A percentile compares a stretch with the other conserved stretches of the same genome.
Conservation (phyloP, 2,113 vertebrate genomes). For the Telmatochromis brichardi region DNA sequence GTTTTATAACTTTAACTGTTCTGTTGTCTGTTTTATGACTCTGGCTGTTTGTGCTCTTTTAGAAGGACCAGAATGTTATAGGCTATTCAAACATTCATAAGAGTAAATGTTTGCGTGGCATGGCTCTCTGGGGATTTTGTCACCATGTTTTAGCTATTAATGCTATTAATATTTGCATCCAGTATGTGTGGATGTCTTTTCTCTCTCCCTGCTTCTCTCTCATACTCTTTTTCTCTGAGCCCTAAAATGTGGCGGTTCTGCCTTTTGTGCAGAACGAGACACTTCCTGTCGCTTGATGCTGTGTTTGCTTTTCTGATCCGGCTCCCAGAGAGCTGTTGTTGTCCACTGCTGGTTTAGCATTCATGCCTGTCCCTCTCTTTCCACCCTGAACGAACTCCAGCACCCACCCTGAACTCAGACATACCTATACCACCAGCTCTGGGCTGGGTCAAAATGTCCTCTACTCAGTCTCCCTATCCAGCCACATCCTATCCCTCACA, state of each 20-base stretch:
- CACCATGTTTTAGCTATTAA: neutral
- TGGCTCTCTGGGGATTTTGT: neutral
- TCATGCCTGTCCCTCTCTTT: conserved; percentile 37
- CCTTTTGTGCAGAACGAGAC: conserved; percentile 62
- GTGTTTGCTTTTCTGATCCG: conserved; percentile 73
- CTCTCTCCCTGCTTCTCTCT: neutral
- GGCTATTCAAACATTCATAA: neutral
- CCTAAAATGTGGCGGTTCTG: conserved; percentile 29
- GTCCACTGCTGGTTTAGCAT: conserved; percentile 69
- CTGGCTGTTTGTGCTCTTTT: neutral
- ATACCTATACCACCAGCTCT: neutral
- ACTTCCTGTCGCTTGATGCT: conserved; percentile 70
- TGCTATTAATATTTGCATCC: neutral
- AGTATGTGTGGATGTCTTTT: neutral
- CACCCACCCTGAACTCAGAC: neutral
- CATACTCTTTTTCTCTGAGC: conserved; percentile 7
- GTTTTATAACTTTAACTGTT: neutral
- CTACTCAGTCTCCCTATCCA: neutral
- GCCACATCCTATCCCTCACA: neutral
- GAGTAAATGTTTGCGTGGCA: too few species aligned
- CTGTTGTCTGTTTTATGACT: neutral
- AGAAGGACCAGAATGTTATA: neutral
- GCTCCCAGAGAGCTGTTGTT: conserved; percentile 61
- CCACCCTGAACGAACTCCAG: neutral
- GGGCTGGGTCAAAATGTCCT: neutral